Evolutionary conservation across 2,888 invertebrate genomes (phyloP).

Genomic region (Allygus modestus): DNA sequence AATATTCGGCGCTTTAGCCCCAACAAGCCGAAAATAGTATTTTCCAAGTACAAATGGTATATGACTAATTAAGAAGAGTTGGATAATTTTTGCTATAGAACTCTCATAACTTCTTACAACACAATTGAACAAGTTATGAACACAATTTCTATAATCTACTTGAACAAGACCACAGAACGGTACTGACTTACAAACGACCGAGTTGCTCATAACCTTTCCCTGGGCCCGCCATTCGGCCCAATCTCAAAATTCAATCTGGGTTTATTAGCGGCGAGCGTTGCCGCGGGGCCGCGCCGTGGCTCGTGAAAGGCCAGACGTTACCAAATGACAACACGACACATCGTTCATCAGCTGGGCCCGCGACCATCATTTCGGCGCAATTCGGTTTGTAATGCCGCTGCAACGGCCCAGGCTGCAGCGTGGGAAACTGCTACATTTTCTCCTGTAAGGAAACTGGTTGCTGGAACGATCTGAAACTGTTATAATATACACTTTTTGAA

Average conservation of each 20-base stretch:
- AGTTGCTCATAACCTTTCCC: conserved; percentile 25
- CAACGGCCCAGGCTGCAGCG: conserved; percentile 8
- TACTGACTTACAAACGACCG: background rate
- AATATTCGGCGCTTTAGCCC: too few relatives aligned
- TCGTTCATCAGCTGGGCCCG: background rate
- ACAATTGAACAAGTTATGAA: too few relatives aligned
- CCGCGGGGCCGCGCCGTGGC: background rate
- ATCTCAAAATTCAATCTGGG: conserved; percentile 55
- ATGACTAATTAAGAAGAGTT: too few relatives aligned
- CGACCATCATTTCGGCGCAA: background rate
- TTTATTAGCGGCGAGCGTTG: conserved; percentile 17
- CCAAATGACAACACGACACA: conserved; percentile 46
- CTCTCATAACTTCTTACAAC: too few relatives aligned
- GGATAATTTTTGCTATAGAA: too few relatives aligned
- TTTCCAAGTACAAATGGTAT: too few relatives aligned
- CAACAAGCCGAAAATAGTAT: too few relatives aligned
- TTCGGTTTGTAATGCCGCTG: background rate
- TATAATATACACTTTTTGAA: too few relatives aligned
- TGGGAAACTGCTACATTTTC: conserved; percentile 17
- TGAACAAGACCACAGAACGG: background rate
- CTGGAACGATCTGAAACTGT: too few relatives aligned
- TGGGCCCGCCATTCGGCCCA: background rate
- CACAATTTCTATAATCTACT: too few relatives aligned
- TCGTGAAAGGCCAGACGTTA: conserved; percentile 53
- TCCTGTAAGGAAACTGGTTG: too few relatives aligned